Base-by-base conservation (phyloP, 1,140 invertebrate species). In the Aphidius gifuensis region DNA sequence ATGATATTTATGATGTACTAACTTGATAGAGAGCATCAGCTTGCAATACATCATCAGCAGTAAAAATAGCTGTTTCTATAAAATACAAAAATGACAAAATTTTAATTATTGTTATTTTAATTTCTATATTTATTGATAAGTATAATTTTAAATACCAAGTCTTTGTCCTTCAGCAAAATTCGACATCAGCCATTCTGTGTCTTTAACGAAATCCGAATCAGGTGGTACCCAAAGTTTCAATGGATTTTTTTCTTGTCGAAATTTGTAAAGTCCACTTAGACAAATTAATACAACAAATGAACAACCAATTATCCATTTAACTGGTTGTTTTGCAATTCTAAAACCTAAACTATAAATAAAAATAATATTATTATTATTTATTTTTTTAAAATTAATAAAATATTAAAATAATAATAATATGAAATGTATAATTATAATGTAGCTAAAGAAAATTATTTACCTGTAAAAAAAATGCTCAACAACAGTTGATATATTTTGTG, bases 151-250 rank as follows among this genome's bases (percentile, higher is more conserved):
- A 3, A 32, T 32, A 32, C 23, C 23, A 32, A 4, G 23, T 61
- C 87, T 79, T 66, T 86, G 83, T 23, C 85, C 86, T 49, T 84
- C 84, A 58, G 85, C 83, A 77, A 88, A 89, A 62, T 84, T 85
- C n/a, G 83, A 76, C 69, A 88, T 85, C 47, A 90, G 82, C 88
- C 89, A 91, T 61, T 90, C 84, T 6, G 88, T 87, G 62, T 90
- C 87, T 64, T 71, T 71, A 45, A 84, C 82, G 74, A 90, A 91
- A 62, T 87, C 84, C 0, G 88, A 89, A 60, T 89, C 77, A 46
- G 81, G 80, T 6, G 84, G 83, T 6, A 91, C 86, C 90, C 90
- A 92, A 60, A 92, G 74, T 72, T 88, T 88, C 62, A 90, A 76
- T 2, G 90, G 90, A 74, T 90, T 86, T 68, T 84, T 84, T 66